phyloP scores from a whole-genome alignment of 1,140 invertebrate species.

The Nasonia giraulti region DNA sequence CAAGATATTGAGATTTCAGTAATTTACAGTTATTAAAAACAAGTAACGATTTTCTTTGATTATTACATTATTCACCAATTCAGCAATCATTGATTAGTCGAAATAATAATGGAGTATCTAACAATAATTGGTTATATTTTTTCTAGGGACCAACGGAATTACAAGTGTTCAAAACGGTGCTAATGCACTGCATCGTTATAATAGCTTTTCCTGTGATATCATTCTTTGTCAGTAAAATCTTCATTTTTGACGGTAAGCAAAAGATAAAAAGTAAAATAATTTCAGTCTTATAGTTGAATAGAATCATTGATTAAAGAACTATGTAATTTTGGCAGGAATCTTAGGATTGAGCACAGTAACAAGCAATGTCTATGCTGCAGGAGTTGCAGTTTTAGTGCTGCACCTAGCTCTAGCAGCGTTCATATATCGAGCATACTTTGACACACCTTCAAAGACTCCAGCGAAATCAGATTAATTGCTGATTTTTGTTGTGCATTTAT shows the following conservation, averaged over 20 bases:
- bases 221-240: conserved; percentile 70
- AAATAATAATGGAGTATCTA: background rate
- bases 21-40: background rate
- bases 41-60: background rate
- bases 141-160: conserved; percentile 67
- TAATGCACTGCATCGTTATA: conserved; percentile 70
- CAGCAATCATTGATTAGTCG: background rate
- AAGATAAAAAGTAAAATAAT: background rate
- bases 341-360: conserved; percentile 76
- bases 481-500: background rate
- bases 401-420: conserved; percentile 85
- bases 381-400: conserved; percentile 81
- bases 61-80: background rate
- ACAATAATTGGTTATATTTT: background rate
- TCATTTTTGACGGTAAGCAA: conserved; percentile 70
- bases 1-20: background rate
- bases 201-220: conserved; percentile 68
- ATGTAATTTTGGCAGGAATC: conserved; percentile 67
- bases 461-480: conserved; percentile 65
- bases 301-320: background rate
- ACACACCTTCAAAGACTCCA: conserved; percentile 62
- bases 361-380: conserved; percentile 85
- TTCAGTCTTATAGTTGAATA: background rate
- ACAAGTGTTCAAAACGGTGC: conserved; percentile 68
- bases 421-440: conserved; percentile 84